phyloP scores from a whole-genome alignment of 2,797 vertebrate species.

The Sarcophilus harrisii region DNA sequence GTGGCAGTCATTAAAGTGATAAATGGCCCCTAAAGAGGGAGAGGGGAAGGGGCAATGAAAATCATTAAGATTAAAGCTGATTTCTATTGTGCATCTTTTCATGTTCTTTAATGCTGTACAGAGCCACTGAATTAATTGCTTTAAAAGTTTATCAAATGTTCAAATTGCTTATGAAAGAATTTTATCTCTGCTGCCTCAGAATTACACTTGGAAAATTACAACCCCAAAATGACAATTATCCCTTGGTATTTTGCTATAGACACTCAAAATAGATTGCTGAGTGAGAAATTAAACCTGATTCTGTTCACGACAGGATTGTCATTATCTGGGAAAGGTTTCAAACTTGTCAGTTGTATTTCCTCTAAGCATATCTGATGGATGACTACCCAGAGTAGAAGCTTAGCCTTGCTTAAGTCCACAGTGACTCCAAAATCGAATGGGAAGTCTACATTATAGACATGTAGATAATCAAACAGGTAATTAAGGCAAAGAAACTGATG shows the following conservation, averaged over 20 bases:
- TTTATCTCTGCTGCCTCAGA: conserved; percentile 44
- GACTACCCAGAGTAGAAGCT: conserved; percentile 42
- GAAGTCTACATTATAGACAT: background rate
- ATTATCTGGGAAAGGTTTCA: conserved; percentile 49
- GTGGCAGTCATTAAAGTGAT: conserved; percentile 26
- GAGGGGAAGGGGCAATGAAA: conserved; percentile 20
- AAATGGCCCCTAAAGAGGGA: conserved; percentile 17
- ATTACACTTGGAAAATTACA: conserved; percentile 32
- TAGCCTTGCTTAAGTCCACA: conserved; percentile 48
- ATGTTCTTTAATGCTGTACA: background rate
- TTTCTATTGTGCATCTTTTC: conserved; percentile 37
- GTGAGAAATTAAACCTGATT: conserved; percentile 35
- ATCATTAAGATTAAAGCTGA: conserved; percentile 35
- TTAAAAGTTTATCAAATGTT: conserved; percentile 34
- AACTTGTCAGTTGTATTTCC: conserved; percentile 29
- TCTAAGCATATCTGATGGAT: conserved; percentile 10
- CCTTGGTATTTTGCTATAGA: conserved; percentile 30
- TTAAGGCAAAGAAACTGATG: conserved; percentile 3
- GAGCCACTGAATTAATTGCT: conserved; percentile 11
- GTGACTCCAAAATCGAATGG: conserved; percentile 15
- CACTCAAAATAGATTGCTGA: conserved; percentile 40
- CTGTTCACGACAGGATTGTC: conserved; percentile 42
- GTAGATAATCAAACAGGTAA: conserved; percentile 27
- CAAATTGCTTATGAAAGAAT: conserved; percentile 50
- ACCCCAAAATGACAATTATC: conserved; percentile 36